Evolutionary conservation across 64 coral and sea anemone species (phyloP), one percentile per base, ranked within the genome.

Genomic region (Montipora cactus): DNA sequence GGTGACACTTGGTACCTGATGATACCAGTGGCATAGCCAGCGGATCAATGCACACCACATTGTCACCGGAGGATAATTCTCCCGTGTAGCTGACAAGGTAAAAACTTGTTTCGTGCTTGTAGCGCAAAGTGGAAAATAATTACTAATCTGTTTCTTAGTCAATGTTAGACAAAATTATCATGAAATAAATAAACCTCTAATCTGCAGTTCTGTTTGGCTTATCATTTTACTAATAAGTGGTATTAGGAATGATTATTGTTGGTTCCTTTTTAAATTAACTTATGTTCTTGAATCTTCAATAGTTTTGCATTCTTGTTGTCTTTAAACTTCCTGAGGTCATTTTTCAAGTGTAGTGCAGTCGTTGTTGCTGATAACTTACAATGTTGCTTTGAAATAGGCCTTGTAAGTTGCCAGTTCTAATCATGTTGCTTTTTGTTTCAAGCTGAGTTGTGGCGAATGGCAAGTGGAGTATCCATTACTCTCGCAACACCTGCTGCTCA

Each of bases 341-440:
- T 11, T 57, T 57, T 57, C 53, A 57, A 57, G 2, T 57, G 53
- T 57, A 6, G 7, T 57, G 37, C 37, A 37, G 37, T 37, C 37
- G 37, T 37, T 2, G 37, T 37, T 37, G 37, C 37, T 37, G 37
- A 37, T 37, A 55, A 55, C 52, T 55, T 76, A 5, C 20, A 44
- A 76, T 10, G 74, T 44, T 4, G 21, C 16, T 67, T 67, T 67
- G 8, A 7, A 76, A 44, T 22, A 28, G 74, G 44, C 7, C 57
- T 61, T 61, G 21, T 15, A 81, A 81, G 78, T 44, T 61, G 22
- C 53, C 66, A 1, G 48, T 71, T 84, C 82, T 86, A 86, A 86
- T 72, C 66, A 49, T 86, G 82, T 86, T 86, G 64, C 82, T 86
- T 86, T 86, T 86, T 86, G 46, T 86, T 72, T 86, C 64, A 86